phyloP scores from a whole-genome alignment of 2,797 vertebrate species.

The Hoplostethus mediterraneus region DNA sequence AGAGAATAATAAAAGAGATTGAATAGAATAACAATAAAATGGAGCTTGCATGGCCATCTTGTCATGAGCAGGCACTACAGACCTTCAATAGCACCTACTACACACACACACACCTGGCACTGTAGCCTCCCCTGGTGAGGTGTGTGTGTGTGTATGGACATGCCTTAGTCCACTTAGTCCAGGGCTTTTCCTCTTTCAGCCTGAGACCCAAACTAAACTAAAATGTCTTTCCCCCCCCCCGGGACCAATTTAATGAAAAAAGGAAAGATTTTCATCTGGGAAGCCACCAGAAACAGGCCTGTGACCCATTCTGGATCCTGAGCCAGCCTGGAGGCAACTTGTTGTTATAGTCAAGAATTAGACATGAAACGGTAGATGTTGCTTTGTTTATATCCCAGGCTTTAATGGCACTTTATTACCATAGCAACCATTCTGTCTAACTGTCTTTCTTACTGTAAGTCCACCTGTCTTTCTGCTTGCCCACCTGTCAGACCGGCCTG shows the following conservation, averaged over 20 bases:
- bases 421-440: background rate
- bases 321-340: background rate
- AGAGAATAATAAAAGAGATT: background rate
- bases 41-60: too few species aligned
- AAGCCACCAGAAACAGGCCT: background rate
- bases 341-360: background rate
- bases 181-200: background rate
- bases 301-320: background rate
- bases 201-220: background rate
- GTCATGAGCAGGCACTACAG: too few species aligned
- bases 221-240: background rate
- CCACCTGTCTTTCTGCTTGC: too few species aligned
- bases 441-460: background rate
- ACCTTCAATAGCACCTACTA: too few species aligned
- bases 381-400: background rate
- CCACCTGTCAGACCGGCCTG: background rate
- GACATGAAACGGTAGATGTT: background rate
- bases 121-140: background rate
- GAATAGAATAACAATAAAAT: background rate
- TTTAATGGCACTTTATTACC: background rate
- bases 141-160: constrained; percentile 1
- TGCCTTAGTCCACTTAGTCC: background rate
- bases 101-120: constrained; percentile 11
- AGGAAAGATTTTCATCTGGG: background rate
- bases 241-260: background rate